Base-by-base conservation (phyloP, 23 tunicate genomes). In the Aplidium turbinatum region DNA sequence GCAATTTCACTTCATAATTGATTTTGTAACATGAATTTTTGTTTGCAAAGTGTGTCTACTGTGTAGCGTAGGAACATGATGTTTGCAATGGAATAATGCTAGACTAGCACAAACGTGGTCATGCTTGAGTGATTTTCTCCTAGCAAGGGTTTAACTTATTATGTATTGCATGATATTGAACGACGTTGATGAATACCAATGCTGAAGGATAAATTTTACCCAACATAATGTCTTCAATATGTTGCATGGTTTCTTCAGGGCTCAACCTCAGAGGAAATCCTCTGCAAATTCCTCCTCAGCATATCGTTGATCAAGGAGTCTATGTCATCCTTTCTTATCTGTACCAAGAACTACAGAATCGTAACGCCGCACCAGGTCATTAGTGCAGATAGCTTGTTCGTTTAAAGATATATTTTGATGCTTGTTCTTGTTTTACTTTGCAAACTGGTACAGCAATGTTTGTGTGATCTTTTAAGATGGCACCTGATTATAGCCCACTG, bases 221-320 rank as follows among this genome's bases (percentile, higher is more conserved):
- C n/a, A n/a, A n/a, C n/a, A n/a, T n/a, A n/a, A n/a, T n/a, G n/a
- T n/a, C n/a, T n/a, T n/a, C n/a, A n/a, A n/a, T n/a, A n/a, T 42
- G 50, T 42, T 42, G 16, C 16, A 9, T 9, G 11, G 11, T 42
- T 42, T 42, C 16, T 19, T 33, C 4, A 88, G 96, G 96, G n/a
- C 53, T 88, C n/a, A 81, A 63, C 36, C 30, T 88, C 31, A 74
- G 86, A 38, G 87, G 87, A 29, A 88, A 88, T 69, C 96, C 87
- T 2, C 51, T 88, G 39, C 70, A 30, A 27, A 20, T 56, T 24
- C 96, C 96, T 4, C 96, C 96, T 18, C 74, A 58, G 26, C 80
- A 80, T 29, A 88, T 88, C 1, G 57, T 76, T 13, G 87, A 88
- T 20, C 96, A 88, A 65, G 96, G 96, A 22, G 96, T 88, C 28